A percentile compares a stretch with the other conserved stretches of the same genome.
phyloP scores from a whole-genome alignment of 1,140 invertebrate species.

The Aphelinus atriplicis region DNA sequence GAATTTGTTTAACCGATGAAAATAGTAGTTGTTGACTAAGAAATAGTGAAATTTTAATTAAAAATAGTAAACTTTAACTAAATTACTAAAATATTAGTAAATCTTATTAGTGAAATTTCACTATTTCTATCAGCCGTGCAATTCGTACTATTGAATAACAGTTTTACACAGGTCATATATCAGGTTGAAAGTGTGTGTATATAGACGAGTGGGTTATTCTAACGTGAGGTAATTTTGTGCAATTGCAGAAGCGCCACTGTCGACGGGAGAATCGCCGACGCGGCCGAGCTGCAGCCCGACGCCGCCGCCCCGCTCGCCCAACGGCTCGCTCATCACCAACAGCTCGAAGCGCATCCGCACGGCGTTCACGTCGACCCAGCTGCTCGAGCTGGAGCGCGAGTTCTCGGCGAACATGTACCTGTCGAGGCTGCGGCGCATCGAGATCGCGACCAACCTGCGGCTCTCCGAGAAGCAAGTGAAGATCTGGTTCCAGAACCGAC shows the following conservation, averaged over 20 bases:
- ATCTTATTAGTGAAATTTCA: too few species aligned
- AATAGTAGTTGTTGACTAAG: too few species aligned
- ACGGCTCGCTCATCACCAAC: slow-evolving; percentile 59
- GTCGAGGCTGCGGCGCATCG: slow-evolving; percentile 87
- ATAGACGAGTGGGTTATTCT: too few species aligned
- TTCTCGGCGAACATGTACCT: slow-evolving; percentile 92
- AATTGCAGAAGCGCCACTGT: not conserved
- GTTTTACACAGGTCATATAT: not conserved
- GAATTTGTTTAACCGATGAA: not conserved
- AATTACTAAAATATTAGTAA: too few species aligned
- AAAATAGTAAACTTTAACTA: too few species aligned
- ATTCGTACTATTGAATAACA: too few species aligned
- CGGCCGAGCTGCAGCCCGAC: not conserved
- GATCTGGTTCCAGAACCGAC: slow-evolving; percentile 93
- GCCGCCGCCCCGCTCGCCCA: not conserved
- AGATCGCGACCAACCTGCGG: slow-evolving; percentile 88
- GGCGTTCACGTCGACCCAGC: slow-evolving; percentile 91
- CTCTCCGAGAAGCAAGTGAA: slow-evolving; percentile 95
- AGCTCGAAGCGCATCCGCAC: slow-evolving; percentile 86
- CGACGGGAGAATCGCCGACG: not conserved
- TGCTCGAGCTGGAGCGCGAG: slow-evolving; percentile 90
- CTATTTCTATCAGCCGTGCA: too few species aligned
- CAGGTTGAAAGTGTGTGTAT: not conserved
- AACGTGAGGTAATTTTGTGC: not conserved
- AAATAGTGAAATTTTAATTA: too few species aligned